Conservation (phyloP, 2,113 vertebrate genomes). For the Plecotus auritus region DNA sequence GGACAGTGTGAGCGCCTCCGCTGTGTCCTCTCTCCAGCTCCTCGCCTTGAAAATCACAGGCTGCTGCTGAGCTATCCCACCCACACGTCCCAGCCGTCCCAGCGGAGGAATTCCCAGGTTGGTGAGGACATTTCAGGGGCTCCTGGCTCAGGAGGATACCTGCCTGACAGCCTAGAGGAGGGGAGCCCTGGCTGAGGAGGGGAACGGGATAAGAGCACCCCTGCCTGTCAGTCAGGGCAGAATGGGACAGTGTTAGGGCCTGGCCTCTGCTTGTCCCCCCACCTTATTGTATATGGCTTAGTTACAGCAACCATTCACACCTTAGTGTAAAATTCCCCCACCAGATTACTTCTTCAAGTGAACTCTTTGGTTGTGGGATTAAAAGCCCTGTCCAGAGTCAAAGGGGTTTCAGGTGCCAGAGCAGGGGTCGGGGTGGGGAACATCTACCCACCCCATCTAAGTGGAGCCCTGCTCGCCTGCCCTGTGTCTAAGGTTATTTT, state of each 20-base stretch:
- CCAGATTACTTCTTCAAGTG: not conserved
- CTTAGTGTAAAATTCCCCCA: not conserved
- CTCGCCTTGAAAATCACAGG: not conserved
- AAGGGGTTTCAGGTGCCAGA: not conserved
- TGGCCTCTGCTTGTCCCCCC: not conserved
- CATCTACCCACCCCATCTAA: not conserved
- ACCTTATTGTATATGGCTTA: not conserved
- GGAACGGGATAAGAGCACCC: not conserved
- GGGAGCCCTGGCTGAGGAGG: not conserved
- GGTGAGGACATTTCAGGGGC: accelerated
- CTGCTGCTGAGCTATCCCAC: not conserved
- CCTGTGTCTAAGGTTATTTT: not conserved
- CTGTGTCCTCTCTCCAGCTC: not conserved
- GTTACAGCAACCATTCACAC: not conserved
- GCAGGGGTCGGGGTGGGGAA: accelerated
- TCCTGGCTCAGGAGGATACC: not conserved
- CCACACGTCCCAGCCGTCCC: not conserved
- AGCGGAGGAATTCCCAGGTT: not conserved
- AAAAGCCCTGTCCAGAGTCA: not conserved
- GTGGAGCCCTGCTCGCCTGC: not conserved
- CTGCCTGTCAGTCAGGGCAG: not conserved
- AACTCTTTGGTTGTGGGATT: not conserved
- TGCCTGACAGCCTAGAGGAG: not conserved
- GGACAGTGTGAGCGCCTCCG: not conserved
- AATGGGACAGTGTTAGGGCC: not conserved